A percentile compares a stretch with the other conserved stretches of the same genome.
Evolutionary conservation across 2,113 vertebrate genomes (phyloP).

Genomic region (Oryzias javanicus): DNA sequence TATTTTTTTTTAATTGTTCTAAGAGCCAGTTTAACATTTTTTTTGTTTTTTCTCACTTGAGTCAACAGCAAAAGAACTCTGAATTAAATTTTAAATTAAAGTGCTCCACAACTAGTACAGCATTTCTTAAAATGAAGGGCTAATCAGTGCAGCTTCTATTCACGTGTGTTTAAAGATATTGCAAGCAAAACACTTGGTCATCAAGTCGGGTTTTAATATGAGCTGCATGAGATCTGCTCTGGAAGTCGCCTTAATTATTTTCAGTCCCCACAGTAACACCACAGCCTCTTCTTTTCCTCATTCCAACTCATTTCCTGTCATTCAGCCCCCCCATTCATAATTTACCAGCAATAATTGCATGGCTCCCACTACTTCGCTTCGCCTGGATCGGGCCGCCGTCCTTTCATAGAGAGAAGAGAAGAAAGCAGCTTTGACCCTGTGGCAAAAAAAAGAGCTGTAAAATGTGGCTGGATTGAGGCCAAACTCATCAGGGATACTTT

Average conservation of each 20-base stretch:
- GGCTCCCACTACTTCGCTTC: conserved; percentile 9
- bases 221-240: neutral
- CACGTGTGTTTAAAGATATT: neutral
- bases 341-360: conserved; percentile 36
- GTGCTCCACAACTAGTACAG: neutral
- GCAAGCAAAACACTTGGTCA: conserved; percentile 7
- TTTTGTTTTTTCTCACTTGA: neutral
- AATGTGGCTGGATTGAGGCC: conserved; percentile 38
- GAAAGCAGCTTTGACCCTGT: conserved; percentile 5
- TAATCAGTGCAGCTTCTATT: neutral
- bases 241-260: conserved; percentile 31
- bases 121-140: conserved; percentile 5
- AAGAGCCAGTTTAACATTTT: too few relatives aligned
- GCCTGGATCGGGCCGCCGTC: conserved; percentile 22
- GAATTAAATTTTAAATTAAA: neutral
- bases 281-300: conserved; percentile 9
- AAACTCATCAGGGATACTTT: conserved; percentile 48
- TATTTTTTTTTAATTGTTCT: too few relatives aligned
- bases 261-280: conserved; percentile 24
- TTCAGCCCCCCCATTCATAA: conserved; percentile 43
- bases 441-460: conserved; percentile 15
- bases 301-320: conserved; percentile 42
- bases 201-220: conserved; percentile 25
- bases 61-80: neutral
- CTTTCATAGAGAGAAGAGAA: conserved; percentile 38